Percentiles rank a stretch among this genome's conserved stretches.
Evolutionary conservation across 2,797 vertebrate genomes (phyloP).

Genomic region (Lagodon rhomboides): DNA sequence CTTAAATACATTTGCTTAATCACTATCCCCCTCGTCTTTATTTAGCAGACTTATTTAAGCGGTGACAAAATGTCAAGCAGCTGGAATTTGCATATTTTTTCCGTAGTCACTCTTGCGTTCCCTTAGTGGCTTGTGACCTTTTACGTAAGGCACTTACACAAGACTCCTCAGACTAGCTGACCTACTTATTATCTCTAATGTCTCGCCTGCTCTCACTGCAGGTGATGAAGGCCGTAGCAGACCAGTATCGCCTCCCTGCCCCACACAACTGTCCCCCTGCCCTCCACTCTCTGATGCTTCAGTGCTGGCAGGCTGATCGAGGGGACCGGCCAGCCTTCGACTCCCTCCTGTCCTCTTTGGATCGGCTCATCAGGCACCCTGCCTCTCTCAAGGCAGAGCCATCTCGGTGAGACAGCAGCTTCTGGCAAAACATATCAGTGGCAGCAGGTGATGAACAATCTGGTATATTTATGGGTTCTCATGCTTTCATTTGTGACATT

Average conservation of each 20-base stretch:
- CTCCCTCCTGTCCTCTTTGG: constrained; percentile 90
- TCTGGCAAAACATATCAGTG: constrained; percentile 22
- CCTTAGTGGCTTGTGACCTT: constrained; percentile 61
- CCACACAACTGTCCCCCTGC: constrained; percentile 93
- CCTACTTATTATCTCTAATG: constrained; percentile 22
- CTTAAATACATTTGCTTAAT: constrained; percentile 14
- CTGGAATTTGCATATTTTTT: constrained; percentile 56
- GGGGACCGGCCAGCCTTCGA: constrained; percentile 91
- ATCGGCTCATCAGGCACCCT: constrained; percentile 88
- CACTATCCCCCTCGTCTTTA: constrained; percentile 1
- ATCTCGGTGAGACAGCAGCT: constrained; percentile 77
- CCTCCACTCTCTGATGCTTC: constrained; percentile 97
- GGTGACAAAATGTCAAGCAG: constrained; percentile 58
- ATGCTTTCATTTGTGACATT: constrained; percentile 39
- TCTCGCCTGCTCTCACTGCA: constrained; percentile 62
- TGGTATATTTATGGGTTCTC: constrained; percentile 14
- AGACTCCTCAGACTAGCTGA: constrained; percentile 36
- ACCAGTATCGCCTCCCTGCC: constrained; percentile 94
- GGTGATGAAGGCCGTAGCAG: constrained; percentile 97
- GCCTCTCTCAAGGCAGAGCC: constrained; percentile 86
- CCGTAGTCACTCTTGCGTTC: constrained; percentile 41
- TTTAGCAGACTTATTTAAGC: constrained; percentile 44
- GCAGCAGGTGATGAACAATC: constrained; percentile 26
- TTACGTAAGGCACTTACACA: constrained; percentile 41
- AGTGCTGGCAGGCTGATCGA: constrained; percentile 93